phyloP scores from a whole-genome alignment of 2,113 vertebrate genomes.

The Dascyllus trimaculatus region DNA sequence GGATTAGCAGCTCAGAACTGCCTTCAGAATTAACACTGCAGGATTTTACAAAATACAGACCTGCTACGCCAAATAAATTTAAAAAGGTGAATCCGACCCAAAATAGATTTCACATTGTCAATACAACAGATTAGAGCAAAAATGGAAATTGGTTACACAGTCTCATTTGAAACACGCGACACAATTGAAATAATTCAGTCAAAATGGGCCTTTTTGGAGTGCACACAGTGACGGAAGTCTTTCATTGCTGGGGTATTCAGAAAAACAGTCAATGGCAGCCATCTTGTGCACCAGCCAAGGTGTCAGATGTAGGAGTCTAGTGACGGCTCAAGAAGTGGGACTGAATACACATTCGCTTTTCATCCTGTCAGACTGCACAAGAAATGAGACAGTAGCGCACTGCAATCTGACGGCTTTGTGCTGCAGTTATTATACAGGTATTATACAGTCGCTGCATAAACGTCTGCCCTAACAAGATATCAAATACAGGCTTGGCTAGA shows the following conservation, averaged over 20 bases:
- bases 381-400: background rate
- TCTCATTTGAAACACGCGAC: background rate
- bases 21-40: constrained; percentile 3
- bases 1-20: constrained; percentile 19
- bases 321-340: constrained; percentile 14
- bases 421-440: background rate
- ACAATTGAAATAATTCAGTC: background rate
- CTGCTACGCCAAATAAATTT: background rate
- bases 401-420: background rate
- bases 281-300: constrained; percentile 21
- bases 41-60: background rate
- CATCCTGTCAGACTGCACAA: background rate
- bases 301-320: constrained; percentile 25
- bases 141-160: background rate
- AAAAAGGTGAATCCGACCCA: background rate
- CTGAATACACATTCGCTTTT: constrained; percentile 14
- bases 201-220: background rate
- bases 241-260: constrained; percentile 1
- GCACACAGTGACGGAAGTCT: background rate
- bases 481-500: no score
- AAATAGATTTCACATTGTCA: background rate
- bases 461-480: no score
- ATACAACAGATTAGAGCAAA: background rate
- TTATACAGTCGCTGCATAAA: background rate
- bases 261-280: constrained; percentile 14